Percentiles rank a stretch among this genome's conserved stretches.
phyloP scores from a whole-genome alignment of 2,888 invertebrate genomes.

The Thereva nobilitata region DNA sequence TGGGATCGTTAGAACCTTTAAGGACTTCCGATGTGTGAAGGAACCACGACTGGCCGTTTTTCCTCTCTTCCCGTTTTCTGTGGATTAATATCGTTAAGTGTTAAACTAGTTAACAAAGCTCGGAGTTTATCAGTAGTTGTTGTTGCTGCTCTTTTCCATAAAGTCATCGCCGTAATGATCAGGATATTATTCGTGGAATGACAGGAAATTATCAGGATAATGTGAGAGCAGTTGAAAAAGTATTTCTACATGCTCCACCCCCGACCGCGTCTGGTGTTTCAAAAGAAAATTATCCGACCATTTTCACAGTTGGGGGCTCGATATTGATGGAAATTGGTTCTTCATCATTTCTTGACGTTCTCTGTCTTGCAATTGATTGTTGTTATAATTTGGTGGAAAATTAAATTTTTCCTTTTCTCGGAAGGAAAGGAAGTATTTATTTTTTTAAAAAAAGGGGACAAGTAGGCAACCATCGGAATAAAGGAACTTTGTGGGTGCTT shows the following conservation, averaged over 20 bases:
- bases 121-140: too few relatives aligned
- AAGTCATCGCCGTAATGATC: slow-evolving; percentile 22
- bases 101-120: too few relatives aligned
- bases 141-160: slow-evolving; percentile 22
- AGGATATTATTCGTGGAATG: slow-evolving; percentile 10
- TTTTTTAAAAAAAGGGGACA: too few relatives aligned
- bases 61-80: too few relatives aligned
- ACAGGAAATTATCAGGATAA: slow-evolving; percentile 17
- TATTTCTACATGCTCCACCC: slow-evolving; percentile 7
- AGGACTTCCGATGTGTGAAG: too few relatives aligned
- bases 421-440: not conserved
- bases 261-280: not conserved
- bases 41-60: too few relatives aligned
- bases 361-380: slow-evolving; percentile 27
- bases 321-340: slow-evolving; percentile 18
- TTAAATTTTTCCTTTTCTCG: slow-evolving; percentile 23
- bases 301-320: slow-evolving; percentile 11
- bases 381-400: slow-evolving; percentile 26
- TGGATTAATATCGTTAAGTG: too few relatives aligned
- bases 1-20: too few relatives aligned
- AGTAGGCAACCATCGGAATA: too few relatives aligned
- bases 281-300: slow-evolving; percentile 15
- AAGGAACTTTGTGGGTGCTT: too few relatives aligned
- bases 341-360: slow-evolving; percentile 26
- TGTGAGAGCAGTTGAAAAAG: too few relatives aligned